Percentiles rank a stretch among this genome's conserved stretches.
phyloP scores from a whole-genome alignment of 2,797 vertebrate genomes.

The Stomatorhinus walkeri region DNA sequence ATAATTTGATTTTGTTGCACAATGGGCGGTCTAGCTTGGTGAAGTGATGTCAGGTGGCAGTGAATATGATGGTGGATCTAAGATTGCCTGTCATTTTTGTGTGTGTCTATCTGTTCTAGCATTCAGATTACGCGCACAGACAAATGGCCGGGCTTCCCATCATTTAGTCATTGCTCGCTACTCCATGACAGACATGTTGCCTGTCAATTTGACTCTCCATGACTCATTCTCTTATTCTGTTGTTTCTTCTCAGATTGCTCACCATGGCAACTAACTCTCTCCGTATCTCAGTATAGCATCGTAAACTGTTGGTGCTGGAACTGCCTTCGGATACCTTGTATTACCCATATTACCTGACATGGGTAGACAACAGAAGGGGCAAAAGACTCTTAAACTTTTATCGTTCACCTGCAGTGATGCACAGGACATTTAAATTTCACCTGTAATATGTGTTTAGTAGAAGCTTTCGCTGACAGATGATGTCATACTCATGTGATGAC shows the following conservation, averaged over 20 bases:
- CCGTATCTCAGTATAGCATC: background rate
- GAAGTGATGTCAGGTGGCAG: background rate
- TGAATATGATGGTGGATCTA: background rate
- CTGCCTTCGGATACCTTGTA: background rate
- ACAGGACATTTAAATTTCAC: background rate
- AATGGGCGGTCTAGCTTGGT: background rate
- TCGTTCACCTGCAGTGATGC: background rate
- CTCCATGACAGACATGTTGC: background rate
- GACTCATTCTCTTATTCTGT: background rate
- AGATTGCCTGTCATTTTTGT: background rate
- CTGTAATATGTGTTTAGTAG: background rate
- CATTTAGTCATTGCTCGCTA: background rate
- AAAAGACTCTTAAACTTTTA: background rate
- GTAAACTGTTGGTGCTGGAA: background rate
- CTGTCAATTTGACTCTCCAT: background rate
- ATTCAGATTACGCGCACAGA: background rate
- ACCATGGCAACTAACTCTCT: constrained; percentile 19
- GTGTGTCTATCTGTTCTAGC: background rate
- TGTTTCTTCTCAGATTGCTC: background rate
- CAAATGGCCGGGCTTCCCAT: background rate
- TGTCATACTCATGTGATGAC: background rate
- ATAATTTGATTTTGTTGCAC: background rate
- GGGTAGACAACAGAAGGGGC: background rate
- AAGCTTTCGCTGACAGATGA: background rate
- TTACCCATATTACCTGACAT: background rate